Evolutionary conservation across 2,797 vertebrate species (phyloP).

Genomic region (Podarcis lilfordi): DNA sequence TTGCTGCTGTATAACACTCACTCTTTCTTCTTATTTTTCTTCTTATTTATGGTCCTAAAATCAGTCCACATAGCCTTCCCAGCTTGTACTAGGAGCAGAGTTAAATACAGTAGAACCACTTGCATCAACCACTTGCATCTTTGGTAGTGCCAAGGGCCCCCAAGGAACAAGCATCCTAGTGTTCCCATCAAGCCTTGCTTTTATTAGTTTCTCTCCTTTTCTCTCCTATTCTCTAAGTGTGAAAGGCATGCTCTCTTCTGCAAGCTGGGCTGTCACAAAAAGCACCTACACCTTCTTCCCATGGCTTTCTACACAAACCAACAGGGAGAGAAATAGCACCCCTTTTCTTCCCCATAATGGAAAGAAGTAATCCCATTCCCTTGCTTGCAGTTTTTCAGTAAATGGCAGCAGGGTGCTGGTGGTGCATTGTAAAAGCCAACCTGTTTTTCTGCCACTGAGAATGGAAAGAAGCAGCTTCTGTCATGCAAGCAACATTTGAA

Average conservation of each 20-base stretch:
- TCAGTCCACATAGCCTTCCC: neutral
- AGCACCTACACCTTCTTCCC: no score
- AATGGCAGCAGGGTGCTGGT: neutral
- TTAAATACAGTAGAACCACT: neutral
- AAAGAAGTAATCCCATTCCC: neutral
- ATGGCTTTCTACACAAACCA: neutral
- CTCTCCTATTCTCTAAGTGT: neutral
- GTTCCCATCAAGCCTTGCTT: neutral
- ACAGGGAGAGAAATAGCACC: neutral
- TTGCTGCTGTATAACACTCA: neutral
- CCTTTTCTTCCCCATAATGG: neutral
- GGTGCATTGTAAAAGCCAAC: neutral
- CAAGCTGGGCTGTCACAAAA: no score
- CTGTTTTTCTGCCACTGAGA: neutral
- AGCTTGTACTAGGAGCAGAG: neutral
- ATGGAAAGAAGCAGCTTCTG: neutral
- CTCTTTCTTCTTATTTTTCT: neutral
- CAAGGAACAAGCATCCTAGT: neutral
- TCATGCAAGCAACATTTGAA: neutral
- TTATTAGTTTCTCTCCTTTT: neutral
- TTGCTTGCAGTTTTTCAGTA: neutral
- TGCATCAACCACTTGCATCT: neutral
- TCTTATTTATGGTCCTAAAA: neutral
- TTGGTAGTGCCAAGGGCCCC: neutral
- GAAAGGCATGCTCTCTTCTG: no score